Conservation (phyloP, 2,888 invertebrate genomes). For the Erynnis tages region DNA sequence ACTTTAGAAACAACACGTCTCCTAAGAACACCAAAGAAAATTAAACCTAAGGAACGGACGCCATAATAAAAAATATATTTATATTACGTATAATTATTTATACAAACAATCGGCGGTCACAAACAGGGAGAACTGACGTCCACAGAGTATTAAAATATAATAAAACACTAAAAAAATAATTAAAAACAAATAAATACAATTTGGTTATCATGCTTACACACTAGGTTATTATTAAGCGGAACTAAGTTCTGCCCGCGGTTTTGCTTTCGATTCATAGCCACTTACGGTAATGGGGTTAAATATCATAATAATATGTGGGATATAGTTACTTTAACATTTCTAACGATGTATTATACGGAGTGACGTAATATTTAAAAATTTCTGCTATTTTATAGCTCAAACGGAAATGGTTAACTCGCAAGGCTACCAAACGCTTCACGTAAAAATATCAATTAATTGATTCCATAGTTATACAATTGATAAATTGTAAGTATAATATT, state of each 20-base stretch:
- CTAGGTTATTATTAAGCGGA: constrained; percentile 19
- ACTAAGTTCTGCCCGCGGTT: constrained; percentile 3
- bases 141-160: constrained; percentile 26
- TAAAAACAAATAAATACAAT: constrained; percentile 31
- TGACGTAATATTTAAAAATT: neutral
- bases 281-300: constrained; percentile 8
- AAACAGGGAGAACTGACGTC: constrained; percentile 24
- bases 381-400: constrained; percentile 20
- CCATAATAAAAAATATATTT: constrained; percentile 32
- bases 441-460: constrained; percentile 1
- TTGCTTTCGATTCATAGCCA: constrained; percentile 1
- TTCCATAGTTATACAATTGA: constrained; percentile 4
- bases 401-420: neutral
- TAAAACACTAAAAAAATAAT: constrained; percentile 21
- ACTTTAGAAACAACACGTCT: neutral
- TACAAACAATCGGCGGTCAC: constrained; percentile 26
- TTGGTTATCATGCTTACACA: constrained; percentile 26
- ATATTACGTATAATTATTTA: constrained; percentile 27
- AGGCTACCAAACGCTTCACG: constrained; percentile 4
- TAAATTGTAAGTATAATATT: constrained; percentile 1
- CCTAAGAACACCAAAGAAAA: constrained; percentile 12
- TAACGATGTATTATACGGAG: too few relatives aligned
- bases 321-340: neutral
- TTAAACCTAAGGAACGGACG: constrained; percentile 29
- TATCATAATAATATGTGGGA: neutral